Percentiles rank a stretch among this genome's conserved stretches.
These are phyloP conservation scores for Betta splendens DNA, from an alignment of 2,797 vertebrate species.

Conservation along the genomic window DNA sequence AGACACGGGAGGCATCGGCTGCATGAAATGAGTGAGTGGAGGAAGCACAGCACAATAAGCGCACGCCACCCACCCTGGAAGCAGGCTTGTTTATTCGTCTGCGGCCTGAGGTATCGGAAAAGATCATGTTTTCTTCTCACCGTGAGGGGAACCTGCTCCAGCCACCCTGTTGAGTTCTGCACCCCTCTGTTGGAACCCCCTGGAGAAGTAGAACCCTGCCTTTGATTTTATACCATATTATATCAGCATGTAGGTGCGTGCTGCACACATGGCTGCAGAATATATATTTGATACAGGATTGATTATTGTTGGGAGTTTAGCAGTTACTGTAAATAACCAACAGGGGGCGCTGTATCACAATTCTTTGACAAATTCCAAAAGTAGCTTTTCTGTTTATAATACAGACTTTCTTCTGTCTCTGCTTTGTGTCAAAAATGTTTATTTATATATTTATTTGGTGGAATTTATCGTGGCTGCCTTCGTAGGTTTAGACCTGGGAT, in stretches of 20 bases:
- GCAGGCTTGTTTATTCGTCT: conserved; percentile 18
- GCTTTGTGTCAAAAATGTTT: too few species aligned
- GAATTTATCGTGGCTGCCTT: too few species aligned
- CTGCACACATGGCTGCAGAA: conserved; percentile 2
- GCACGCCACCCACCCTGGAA: conserved; percentile 21
- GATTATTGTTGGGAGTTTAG: conserved; percentile 37
- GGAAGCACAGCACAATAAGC: conserved; percentile 30
- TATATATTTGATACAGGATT: conserved; percentile 31
- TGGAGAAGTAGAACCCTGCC: conserved; percentile 36
- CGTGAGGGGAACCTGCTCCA: conserved; percentile 20
- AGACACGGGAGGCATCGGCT: conserved; percentile 2
- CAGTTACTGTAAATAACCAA: conserved; percentile 17
- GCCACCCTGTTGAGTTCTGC: conserved; percentile 21
- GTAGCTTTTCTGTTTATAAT: too few species aligned
- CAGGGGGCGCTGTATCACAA: conserved; percentile 50
- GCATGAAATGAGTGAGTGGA: conserved; percentile 27
- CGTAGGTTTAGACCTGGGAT: too few species aligned
- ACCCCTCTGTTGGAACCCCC: conserved; percentile 43
- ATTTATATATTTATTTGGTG: too few species aligned
- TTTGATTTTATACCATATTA: background rate
- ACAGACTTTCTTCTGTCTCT: too few species aligned
- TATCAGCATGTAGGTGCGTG: conserved; percentile 4
- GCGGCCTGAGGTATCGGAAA: conserved; percentile 22
- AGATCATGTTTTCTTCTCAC: conserved; percentile 31
- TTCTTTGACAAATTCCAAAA: conserved; percentile 26